Percentiles rank a stretch among this genome's conserved stretches.
Conservation (phyloP, 2,113 vertebrate species). For the Patagioenas fasciata region DNA sequence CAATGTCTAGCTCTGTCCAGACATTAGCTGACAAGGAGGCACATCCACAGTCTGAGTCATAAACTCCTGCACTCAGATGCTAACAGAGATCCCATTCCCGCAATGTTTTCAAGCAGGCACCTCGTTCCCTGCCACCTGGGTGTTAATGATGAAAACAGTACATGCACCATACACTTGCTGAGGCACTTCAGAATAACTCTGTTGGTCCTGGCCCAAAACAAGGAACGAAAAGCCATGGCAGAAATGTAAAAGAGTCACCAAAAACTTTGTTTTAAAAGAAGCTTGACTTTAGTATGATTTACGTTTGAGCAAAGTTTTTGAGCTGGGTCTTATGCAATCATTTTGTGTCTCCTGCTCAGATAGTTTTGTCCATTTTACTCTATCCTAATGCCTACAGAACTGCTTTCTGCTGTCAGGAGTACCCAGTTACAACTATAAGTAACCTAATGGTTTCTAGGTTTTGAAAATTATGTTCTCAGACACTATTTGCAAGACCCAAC, state of each 20-base stretch:
- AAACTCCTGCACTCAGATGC: neutral
- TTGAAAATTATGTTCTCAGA: neutral
- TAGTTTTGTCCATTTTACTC: neutral
- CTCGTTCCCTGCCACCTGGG: neutral
- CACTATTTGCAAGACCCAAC: neutral
- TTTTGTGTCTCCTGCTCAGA: neutral
- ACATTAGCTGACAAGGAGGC: neutral
- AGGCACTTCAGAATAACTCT: neutral
- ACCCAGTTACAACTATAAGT: neutral
- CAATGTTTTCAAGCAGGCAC: neutral
- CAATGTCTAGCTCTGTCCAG: neutral
- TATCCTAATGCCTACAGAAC: neutral
- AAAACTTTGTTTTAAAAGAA: neutral
- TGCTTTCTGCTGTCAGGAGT: neutral
- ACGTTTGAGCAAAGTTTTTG: neutral
- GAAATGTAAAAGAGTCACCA: neutral
- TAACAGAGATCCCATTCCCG: neutral
- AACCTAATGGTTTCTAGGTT: neutral
- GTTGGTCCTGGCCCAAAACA: neutral
- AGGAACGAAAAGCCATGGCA: neutral
- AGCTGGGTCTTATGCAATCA: neutral
- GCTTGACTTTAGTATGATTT: neutral
- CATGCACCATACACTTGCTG: neutral
- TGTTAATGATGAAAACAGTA: constrained; percentile 42
- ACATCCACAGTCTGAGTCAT: neutral